Evolutionary conservation across 1,140 invertebrate genomes (phyloP).

Genomic region (Panagrolaimus sp.): DNA sequence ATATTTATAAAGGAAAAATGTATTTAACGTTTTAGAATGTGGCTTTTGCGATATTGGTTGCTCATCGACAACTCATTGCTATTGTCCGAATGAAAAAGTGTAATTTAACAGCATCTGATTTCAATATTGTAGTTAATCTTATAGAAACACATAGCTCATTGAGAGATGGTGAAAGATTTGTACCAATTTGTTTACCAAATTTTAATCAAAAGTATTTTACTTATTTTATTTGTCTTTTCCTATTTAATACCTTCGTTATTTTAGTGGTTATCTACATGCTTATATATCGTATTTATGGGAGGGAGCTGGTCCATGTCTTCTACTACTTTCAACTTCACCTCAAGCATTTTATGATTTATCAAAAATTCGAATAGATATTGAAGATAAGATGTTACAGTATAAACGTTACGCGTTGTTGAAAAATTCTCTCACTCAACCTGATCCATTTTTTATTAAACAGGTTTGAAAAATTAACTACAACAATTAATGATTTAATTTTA

Average conservation of each 20-base stretch:
- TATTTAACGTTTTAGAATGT: constrained; percentile 31
- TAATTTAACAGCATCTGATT: constrained; percentile 39
- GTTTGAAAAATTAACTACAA: constrained; percentile 10
- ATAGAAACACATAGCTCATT: constrained; percentile 43
- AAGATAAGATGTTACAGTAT: constrained; percentile 29
- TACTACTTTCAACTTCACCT: constrained; percentile 31
- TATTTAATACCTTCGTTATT: constrained; percentile 24
- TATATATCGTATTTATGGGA: constrained; percentile 51
- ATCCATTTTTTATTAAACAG: constrained; percentile 39
- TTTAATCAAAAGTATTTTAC: constrained; percentile 38
- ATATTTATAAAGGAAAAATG: neutral
- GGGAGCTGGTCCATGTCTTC: constrained; percentile 39
- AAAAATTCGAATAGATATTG: constrained; percentile 29
- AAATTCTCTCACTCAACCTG: constrained; percentile 33
- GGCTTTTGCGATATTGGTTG: constrained; percentile 42
- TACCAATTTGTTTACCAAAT: constrained; percentile 43
- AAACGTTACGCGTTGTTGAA: constrained; percentile 34
- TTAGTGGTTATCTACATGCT: constrained; percentile 38
- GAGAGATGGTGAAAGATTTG: constrained; percentile 41
- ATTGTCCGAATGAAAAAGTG: constrained; percentile 44
- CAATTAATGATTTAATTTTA: constrained; percentile 18
- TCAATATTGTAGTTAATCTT: constrained; percentile 48
- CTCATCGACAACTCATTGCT: constrained; percentile 44
- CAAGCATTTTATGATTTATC: constrained; percentile 31
- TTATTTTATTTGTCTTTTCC: neutral